A percentile compares a stretch with the other conserved stretches of the same genome.
Evolutionary conservation across 2,113 vertebrate species (phyloP).

Genomic region (Lagenorhynchus albirostris): DNA sequence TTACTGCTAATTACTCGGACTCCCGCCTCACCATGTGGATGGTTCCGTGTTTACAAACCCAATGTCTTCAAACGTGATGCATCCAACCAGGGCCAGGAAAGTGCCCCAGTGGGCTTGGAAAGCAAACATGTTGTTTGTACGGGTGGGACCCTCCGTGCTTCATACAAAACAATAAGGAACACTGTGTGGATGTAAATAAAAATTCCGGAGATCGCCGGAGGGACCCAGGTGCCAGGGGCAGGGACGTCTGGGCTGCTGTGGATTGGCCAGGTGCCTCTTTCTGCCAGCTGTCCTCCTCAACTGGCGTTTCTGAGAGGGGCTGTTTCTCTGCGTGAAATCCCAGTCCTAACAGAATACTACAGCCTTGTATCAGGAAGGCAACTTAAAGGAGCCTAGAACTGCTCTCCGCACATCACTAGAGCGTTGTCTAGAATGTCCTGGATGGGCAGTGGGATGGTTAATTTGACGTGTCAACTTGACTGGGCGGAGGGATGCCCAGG

Average conservation of each 20-base stretch:
- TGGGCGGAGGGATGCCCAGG: neutral
- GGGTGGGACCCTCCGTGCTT: neutral
- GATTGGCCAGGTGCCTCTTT: neutral
- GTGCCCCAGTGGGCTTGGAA: neutral
- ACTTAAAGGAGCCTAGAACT: neutral
- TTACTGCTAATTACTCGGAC: neutral
- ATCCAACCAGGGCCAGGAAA: neutral
- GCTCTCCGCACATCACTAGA: fast-evolving
- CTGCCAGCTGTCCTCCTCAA: neutral
- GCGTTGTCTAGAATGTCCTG: neutral
- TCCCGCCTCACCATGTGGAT: neutral
- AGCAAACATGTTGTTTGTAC: neutral
- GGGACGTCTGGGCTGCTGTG: too few species aligned
- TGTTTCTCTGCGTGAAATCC: neutral
- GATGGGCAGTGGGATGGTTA: neutral
- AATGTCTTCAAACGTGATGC: neutral
- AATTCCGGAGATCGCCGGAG: too few species aligned
- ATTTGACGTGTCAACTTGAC: neutral
- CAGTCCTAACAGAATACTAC: neutral
- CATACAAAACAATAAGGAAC: neutral
- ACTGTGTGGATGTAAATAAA: neutral
- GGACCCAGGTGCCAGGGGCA: too few species aligned
- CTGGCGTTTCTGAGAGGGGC: neutral
- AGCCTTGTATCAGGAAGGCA: too few species aligned
- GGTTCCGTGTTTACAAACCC: neutral